Evolutionary conservation across 2,113 vertebrate species (phyloP).

Genomic region (Pollachius pollachius): DNA sequence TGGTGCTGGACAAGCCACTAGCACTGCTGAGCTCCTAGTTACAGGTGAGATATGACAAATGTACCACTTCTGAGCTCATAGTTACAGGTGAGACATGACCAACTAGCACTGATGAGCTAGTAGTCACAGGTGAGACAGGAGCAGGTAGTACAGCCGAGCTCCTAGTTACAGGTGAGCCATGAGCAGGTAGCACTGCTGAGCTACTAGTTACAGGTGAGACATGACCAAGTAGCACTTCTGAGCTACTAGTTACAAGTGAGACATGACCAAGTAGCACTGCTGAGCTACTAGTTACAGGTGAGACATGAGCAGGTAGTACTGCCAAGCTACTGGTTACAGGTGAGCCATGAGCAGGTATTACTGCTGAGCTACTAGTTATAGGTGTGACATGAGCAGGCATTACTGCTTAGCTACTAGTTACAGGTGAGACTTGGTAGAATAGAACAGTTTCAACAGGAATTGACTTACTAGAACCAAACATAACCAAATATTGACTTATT

Average conservation of each 20-base stretch:
- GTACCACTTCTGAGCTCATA: conserved; percentile 71
- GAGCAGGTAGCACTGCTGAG: conserved; percentile 25
- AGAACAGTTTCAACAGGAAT: too few relatives aligned
- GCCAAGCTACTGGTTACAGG: conserved; percentile 93
- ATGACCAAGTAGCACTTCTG: conserved; percentile 90
- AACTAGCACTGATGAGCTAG: conserved; percentile 65
- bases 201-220: conserved; percentile 90
- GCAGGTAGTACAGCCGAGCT: conserved; percentile 79
- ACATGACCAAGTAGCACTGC: conserved; percentile 74
- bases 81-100: conserved; percentile 80
- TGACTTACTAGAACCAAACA: too few relatives aligned
- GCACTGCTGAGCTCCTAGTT: conserved; percentile 90
- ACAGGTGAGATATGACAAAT: conserved; percentile 71
- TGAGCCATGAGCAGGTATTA: conserved; percentile 15
- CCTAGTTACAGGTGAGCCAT: conserved; percentile 82
- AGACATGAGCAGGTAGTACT: conserved; percentile 68
- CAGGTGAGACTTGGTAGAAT: conserved; percentile 66
- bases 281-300: conserved; percentile 90
- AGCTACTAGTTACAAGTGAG: conserved; percentile 88
- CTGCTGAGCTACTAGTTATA: conserved; percentile 81
- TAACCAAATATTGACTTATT: conserved; percentile 66
- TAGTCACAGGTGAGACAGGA: conserved; percentile 84
- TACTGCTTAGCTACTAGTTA: conserved; percentile 83
- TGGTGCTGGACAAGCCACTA: conserved; percentile 91
- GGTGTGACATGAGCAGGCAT: conserved; percentile 64